phyloP scores from a whole-genome alignment of 2,113 vertebrate genomes.

The Telmatochromis brachygnathus region DNA sequence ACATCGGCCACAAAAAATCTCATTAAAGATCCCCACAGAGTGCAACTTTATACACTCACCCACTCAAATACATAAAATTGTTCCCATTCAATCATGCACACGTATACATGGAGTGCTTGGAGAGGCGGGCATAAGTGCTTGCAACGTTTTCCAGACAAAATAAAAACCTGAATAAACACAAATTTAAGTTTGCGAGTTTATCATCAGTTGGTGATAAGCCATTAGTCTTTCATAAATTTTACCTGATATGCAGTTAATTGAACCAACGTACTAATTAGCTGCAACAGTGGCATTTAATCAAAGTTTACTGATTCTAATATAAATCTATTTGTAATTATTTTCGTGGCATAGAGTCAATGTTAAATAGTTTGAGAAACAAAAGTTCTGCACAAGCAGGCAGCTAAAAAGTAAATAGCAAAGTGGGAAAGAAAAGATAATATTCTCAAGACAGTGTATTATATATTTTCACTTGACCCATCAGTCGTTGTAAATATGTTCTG shows the following conservation, averaged over 20 bases:
- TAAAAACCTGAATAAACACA: background rate
- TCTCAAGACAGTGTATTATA: background rate
- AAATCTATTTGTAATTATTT: background rate
- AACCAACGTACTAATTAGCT: background rate
- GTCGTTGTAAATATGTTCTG: background rate
- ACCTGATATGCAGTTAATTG: background rate
- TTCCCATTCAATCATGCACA: constrained; percentile 3
- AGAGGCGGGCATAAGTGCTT: background rate
- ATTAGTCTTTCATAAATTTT: background rate
- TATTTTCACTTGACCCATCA: background rate
- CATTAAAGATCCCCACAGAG: constrained; percentile 56
- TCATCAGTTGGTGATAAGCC: background rate
- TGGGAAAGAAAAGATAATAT: background rate
- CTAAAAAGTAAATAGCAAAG: background rate
- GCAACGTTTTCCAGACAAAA: background rate
- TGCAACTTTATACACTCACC: constrained; percentile 23
- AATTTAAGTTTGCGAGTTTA: background rate
- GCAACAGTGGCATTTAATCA: background rate
- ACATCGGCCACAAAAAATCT: constrained; percentile 43
- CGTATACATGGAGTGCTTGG: background rate
- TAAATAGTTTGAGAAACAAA: background rate
- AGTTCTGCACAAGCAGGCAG: background rate
- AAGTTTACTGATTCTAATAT: background rate
- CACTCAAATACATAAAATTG: constrained; percentile 16
- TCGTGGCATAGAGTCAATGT: background rate